These are phyloP conservation scores for Probosciger aterrimus DNA, from an alignment of 2,113 vertebrate genomes.

Conservation along the genomic window DNA sequence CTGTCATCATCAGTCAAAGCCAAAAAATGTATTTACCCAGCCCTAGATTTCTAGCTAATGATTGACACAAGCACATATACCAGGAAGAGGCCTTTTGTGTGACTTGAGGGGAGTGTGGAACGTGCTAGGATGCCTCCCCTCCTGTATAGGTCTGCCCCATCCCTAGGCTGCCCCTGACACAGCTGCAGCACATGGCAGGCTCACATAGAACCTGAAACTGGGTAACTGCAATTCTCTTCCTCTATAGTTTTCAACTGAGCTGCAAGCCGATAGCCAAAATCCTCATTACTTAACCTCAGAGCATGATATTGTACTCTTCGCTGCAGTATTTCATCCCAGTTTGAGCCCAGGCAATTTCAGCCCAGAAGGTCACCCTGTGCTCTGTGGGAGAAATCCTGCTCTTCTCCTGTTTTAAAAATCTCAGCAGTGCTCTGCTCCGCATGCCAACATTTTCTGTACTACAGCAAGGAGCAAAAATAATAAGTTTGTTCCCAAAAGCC, in stretches of 20 bases:
- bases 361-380: constrained; percentile 32
- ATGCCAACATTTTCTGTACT: background rate
- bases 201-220: background rate
- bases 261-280: background rate
- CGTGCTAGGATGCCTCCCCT: background rate
- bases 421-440: background rate
- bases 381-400: background rate
- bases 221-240: background rate
- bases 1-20: constrained; percentile 15
- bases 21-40: constrained; percentile 48
- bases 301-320: background rate
- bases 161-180: rapidly evolving
- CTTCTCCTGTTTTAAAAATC: background rate
- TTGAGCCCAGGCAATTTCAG: background rate
- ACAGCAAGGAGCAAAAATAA: background rate
- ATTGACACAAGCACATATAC: background rate
- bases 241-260: background rate
- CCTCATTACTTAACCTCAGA: background rate
- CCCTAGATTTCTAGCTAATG: constrained; percentile 45
- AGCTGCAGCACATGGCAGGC: rapidly evolving
- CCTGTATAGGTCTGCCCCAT: rapidly evolving
- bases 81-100: background rate
- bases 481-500: background rate
- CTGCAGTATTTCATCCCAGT: background rate
- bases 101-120: background rate